Evolutionary conservation across 2,113 vertebrate species (phyloP), one percentile per base, ranked within the genome.

Genomic region (Anhinga anhinga): DNA sequence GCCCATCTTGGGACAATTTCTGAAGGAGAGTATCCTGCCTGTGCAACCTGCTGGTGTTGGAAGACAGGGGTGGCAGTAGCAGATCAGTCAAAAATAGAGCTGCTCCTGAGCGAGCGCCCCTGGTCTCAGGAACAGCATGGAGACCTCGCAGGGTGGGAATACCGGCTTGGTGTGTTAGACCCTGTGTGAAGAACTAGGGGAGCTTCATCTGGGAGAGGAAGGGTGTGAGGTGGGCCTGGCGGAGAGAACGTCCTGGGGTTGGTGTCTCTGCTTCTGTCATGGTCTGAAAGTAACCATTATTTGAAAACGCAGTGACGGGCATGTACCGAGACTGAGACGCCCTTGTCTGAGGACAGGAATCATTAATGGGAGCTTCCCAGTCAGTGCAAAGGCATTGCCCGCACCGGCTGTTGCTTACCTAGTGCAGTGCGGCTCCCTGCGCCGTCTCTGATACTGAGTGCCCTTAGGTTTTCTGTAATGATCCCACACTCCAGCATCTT

Each of bases 141-240:
- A 74, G 72, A 23, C n/a, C 15, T 36, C 5, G 32, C 9, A 1
- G 77, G 47, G 13, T 38, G 7, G 7, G 3, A 34, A 40, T 30
- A 30, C 26, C 0, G 0, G 15, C 52, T 79, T 42, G 42, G 26
- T 53, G 40, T 42, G 22, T 69, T 53, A 5, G 7, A 29, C 40
- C 49, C 58, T 16, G 32, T 63, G 67, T 12, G 69, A 45, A 83
- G 29, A 49, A 30, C 44, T 5, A 8, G 65, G 71, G 26, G 36
- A 88, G 29, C 72, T 79, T 74, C 30, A 10, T 19, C 47, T 58
- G 55, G n/a, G 36, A 62, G 45, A 36, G 25, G 61, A 62, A 72
- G 29, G 11, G 11, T 6, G 38, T 12, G 50, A 13, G 19, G 26
- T 29, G 45, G n/a, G 30, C 12, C 67, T 83, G 53, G 26, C 7